phyloP scores from a whole-genome alignment of 2,797 vertebrate genomes.

The Phalloptychus januarius region DNA sequence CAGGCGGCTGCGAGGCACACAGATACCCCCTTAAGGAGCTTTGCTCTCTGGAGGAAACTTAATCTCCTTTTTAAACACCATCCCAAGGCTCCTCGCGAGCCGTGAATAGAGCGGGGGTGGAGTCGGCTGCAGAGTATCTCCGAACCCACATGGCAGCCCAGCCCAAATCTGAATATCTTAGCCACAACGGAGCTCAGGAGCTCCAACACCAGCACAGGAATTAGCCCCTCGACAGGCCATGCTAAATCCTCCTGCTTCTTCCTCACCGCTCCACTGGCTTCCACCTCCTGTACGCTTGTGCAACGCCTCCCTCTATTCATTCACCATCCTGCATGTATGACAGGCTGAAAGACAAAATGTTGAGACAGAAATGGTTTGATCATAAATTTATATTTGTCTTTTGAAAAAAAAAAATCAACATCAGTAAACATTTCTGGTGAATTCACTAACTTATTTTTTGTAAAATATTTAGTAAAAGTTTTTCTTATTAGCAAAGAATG shows the following conservation, averaged over 20 bases:
- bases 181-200: slow-evolving; percentile 72
- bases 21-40: slow-evolving; percentile 87
- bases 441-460: background rate
- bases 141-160: slow-evolving; percentile 81
- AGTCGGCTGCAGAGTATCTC: slow-evolving; percentile 78
- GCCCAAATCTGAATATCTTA: slow-evolving; percentile 85
- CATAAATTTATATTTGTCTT: slow-evolving; percentile 21
- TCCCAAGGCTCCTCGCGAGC: slow-evolving; percentile 76
- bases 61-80: slow-evolving; percentile 85
- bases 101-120: slow-evolving; percentile 76
- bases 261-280: slow-evolving; percentile 34
- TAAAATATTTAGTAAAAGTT: background rate
- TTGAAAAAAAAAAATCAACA: background rate
- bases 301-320: slow-evolving; percentile 47
- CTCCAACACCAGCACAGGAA: slow-evolving; percentile 77
- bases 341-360: slow-evolving; percentile 35
- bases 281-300: slow-evolving; percentile 44
- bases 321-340: slow-evolving; percentile 42
- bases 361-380: slow-evolving; percentile 19
- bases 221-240: slow-evolving; percentile 76
- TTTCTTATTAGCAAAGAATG: too few relatives aligned
- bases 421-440: background rate
- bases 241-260: slow-evolving; percentile 68
- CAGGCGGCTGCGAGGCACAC: slow-evolving; percentile 82
- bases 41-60: slow-evolving; percentile 85